These are phyloP conservation scores for Takifugu rubripes DNA, from an alignment of 2,797 vertebrate genomes.

Conservation along the genomic window DNA sequence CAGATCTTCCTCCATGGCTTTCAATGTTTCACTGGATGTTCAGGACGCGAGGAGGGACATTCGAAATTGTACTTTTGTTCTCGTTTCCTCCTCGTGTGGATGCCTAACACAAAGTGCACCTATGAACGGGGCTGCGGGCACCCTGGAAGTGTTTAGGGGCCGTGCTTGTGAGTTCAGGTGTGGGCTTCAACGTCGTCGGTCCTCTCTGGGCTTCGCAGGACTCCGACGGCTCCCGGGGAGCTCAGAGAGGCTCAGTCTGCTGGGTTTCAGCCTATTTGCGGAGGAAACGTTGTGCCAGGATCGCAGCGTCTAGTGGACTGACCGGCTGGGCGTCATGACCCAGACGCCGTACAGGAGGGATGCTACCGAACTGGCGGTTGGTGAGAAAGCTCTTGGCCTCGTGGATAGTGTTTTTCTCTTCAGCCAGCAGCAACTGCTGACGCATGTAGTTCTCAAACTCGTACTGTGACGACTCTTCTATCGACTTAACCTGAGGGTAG, in stretches of 20 bases:
- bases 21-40: constrained; percentile 26
- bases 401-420: constrained; percentile 96
- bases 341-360: constrained; percentile 90
- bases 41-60: constrained; percentile 34
- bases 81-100: constrained; percentile 12
- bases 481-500: constrained; percentile 83
- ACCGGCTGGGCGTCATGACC: constrained; percentile 96
- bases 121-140: constrained; percentile 2
- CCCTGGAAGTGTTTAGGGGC: constrained; percentile 20
- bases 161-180: constrained; percentile 30
- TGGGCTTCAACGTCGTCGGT: constrained; percentile 16
- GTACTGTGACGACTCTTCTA: constrained; percentile 96
- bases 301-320: constrained; percentile 92
- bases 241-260: constrained; percentile 28
- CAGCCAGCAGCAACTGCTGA: constrained; percentile 95
- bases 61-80: constrained; percentile 38
- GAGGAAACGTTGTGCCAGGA: constrained; percentile 94
- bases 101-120: constrained; percentile 34
- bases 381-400: constrained; percentile 92
- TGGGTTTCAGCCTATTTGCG: constrained; percentile 78
- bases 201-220: constrained; percentile 36
- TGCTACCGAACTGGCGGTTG: constrained; percentile 90
- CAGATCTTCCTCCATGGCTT: constrained; percentile 37
- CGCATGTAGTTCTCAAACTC: constrained; percentile 99
- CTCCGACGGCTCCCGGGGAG: constrained; percentile 15